Percentiles rank a stretch among this genome's conserved stretches.
Evolutionary conservation across 1,140 invertebrate genomes (phyloP).

Genomic region (Drosophila parabipectinata): DNA sequence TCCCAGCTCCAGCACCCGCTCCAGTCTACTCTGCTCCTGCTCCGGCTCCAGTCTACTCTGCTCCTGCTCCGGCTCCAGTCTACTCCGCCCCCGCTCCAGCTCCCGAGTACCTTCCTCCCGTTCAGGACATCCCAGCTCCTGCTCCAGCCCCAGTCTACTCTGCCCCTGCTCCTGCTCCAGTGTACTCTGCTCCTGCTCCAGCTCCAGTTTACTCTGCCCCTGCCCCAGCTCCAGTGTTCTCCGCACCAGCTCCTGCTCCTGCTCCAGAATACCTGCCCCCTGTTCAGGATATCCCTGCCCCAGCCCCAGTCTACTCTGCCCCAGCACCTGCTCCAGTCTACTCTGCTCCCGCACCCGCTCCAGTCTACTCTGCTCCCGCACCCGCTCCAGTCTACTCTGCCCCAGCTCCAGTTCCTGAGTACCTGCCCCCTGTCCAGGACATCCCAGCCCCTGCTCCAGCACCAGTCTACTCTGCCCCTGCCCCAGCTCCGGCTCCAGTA

Average conservation of each 20-base stretch:
- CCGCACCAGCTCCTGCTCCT: slow-evolving; percentile 11
- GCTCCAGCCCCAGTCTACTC: slow-evolving; percentile 38
- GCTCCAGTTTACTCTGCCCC: slow-evolving; percentile 49
- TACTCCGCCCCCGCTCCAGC: slow-evolving; percentile 42
- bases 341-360: slow-evolving; percentile 43
- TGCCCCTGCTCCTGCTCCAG: slow-evolving; percentile 46
- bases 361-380: slow-evolving; percentile 13
- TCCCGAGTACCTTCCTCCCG: slow-evolving; percentile 58
- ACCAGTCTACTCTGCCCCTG: slow-evolving; percentile 20
- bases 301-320: slow-evolving; percentile 26
- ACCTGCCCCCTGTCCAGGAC: no score
- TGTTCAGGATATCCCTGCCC: slow-evolving; percentile 17
- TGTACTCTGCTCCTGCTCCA: slow-evolving; percentile 31
- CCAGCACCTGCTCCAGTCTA: slow-evolving; percentile 40
- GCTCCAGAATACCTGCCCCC: slow-evolving; percentile 18
- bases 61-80: slow-evolving; percentile 37
- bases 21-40: slow-evolving; percentile 36
- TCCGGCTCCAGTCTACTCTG: slow-evolving; percentile 24
- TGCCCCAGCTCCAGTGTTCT: slow-evolving; percentile 36
- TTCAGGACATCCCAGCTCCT: slow-evolving; percentile 51
- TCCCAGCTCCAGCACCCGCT: slow-evolving; percentile 38
- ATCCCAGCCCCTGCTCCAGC: background rate
- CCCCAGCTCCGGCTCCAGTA: slow-evolving; percentile 15
- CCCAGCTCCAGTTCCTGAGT: slow-evolving; percentile 8
- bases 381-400: slow-evolving; percentile 29